Base-by-base conservation (phyloP, 2,113 vertebrate species). In the Pelusios castaneus region DNA sequence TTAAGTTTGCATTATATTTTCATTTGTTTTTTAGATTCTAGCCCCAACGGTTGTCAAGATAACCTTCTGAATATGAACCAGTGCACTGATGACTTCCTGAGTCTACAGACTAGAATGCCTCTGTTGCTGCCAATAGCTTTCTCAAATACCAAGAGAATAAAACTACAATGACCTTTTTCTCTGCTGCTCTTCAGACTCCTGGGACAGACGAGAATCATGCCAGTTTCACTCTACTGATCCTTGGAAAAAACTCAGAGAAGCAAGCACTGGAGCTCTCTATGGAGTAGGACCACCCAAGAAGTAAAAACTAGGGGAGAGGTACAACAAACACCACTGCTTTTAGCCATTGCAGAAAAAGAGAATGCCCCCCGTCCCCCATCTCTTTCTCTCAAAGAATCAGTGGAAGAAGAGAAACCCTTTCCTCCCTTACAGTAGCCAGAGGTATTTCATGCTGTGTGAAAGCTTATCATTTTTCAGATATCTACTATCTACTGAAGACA, bases 311-410 rank as follows among this genome's bases (percentile, higher is more conserved):
- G 31, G 10, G 10, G 10, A 12, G 10, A 52, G 10, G 31, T n/a
- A 22, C 10, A n/a, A 79, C 52, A 10, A 43, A 81, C 45, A 52
- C 21, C 85, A 1, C 0, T 0, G 19, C 9, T 19, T 77, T 55
- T 31, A 0, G 1, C 38, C 47, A 54, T 31, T 79, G 27, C 24
- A 58, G 31, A 3, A 38, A 21, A 45, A 86, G n/a, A 79, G n/a
- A 81, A 67, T 14, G 70, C 78, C 78, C 45, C 4, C 67, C 38
- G 10, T 19, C 24, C 21, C 38, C 11, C 70, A 47, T 10, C 47
- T 47, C 41, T 13, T 67, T 34, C 60, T 34, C 60, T 2, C 11
- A 84, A 27, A 79, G 8, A 80, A 21, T 5, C 27, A 73, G 52
- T 31, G 27, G 16, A 75, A 21, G 8, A 51, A 21, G 88, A 84